Percentiles rank a stretch among this genome's conserved stretches.
Conservation (phyloP, 2,113 vertebrate species). For the Erythrocebus patas region DNA sequence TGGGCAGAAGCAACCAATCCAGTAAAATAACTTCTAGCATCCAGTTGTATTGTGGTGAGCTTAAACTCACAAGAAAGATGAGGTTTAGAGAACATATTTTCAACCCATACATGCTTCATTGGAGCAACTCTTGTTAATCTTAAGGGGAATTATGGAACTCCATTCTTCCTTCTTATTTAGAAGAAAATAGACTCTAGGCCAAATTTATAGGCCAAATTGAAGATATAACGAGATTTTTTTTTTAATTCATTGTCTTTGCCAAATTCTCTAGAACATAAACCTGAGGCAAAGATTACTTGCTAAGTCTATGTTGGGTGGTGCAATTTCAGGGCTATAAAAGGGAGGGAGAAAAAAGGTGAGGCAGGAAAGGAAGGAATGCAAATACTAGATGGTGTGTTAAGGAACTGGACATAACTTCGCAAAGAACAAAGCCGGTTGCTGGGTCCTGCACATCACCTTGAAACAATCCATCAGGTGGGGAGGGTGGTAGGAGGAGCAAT, state of each 20-base stretch:
- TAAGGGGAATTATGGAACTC: background rate
- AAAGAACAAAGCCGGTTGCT: background rate
- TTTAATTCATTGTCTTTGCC: background rate
- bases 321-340: background rate
- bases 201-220: background rate
- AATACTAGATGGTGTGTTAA: background rate
- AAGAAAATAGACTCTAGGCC: background rate
- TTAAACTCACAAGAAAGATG: background rate
- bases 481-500: background rate
- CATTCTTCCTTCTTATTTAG: background rate
- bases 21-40: background rate
- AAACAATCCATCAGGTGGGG: background rate
- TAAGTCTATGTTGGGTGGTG: background rate
- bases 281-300: background rate
- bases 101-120: background rate
- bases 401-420: background rate
- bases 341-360: background rate
- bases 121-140: background rate
- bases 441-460: background rate
- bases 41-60: background rate
- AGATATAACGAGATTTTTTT: background rate
- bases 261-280: slow-evolving; percentile 12
- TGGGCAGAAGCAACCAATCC: background rate
- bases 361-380: background rate
- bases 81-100: background rate